Evolutionary conservation across 2,797 vertebrate species (phyloP), one percentile per base, ranked within the genome.

Genomic region (Enteromius treurensis): DNA sequence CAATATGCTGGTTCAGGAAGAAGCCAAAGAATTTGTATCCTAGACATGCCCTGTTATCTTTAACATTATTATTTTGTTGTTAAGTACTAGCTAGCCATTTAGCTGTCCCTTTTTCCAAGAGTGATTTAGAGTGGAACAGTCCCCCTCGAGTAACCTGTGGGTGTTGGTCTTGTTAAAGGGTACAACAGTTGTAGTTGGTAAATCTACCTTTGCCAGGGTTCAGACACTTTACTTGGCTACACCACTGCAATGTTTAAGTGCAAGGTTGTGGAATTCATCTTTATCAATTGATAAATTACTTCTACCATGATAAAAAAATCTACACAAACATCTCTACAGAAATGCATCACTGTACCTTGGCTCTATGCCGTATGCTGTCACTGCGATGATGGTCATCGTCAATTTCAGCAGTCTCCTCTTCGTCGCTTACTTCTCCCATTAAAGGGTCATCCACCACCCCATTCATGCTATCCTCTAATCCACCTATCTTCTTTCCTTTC

Each of bases 401-500:
- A 0, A 91, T 93, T 34, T 94, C 96, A 0, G 89, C 87, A 0
- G 40, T 92, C 0, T 96, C 95, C 0, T 97, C 95, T 15, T 96
- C 96, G 0, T 95, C 94, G 0, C 94, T 96, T 81, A 94, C 87
- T 69, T 96, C 96, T 29, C 90, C 93, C 0, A 93, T 92, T 0
- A 93, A 89, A 0, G 79, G 86, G 47, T 96, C 95, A 0, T 96
- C 95, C 14, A 80, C 91, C 1, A 84, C 87, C 7, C 95, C 95
- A 0, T 93, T 94, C 76, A 95, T 77, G 3, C 45, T 93, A 37
- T 94, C 95, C 88, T 97, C 95, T 69, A 96, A 89, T 1, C 94
- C 90, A 0, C 92, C 95, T 0, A 97, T 95, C 90, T 96, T 98
- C 92, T 98, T 98, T 0, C 96, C 98, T 84, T 99, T 99, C 86